phyloP scores from a whole-genome alignment of 2,113 vertebrate species.

The Pygoscelis antarcticus region DNA sequence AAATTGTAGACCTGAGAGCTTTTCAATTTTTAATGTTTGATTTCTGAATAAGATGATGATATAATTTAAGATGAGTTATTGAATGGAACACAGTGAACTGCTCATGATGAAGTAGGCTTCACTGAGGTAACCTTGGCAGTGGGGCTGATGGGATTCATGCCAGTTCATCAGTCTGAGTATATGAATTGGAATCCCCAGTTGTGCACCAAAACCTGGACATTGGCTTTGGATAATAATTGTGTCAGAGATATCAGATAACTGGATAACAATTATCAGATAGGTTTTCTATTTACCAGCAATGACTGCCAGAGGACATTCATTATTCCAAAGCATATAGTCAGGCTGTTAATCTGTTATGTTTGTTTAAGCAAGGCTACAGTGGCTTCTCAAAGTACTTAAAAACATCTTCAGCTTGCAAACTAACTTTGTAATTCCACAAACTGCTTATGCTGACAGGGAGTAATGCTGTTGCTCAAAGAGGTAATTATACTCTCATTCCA shows the following conservation, averaged over 20 bases:
- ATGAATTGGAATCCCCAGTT: constrained; percentile 45
- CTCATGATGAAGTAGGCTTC: neutral
- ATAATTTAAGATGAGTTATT: neutral
- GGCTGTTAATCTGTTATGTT: neutral
- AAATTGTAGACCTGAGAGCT: constrained; percentile 25
- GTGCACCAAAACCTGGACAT: constrained; percentile 40
- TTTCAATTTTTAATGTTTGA: constrained; percentile 41
- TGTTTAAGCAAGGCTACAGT: neutral
- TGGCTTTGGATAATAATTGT: constrained; percentile 1
- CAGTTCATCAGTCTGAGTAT: constrained; percentile 59
- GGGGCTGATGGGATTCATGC: neutral
- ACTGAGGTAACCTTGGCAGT: constrained; percentile 39
- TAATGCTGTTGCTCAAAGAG: neutral
- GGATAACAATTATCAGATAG: neutral
- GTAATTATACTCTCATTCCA: neutral
- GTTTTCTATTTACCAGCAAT: neutral
- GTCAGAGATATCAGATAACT: neutral
- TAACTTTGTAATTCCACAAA: neutral
- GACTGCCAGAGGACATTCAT: neutral
- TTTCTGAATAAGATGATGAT: constrained; percentile 25
- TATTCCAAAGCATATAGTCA: neutral
- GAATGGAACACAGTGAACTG: neutral
- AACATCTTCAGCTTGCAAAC: neutral
- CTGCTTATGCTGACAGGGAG: neutral
- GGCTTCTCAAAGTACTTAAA: neutral